phyloP scores from a whole-genome alignment of 2,888 invertebrate genomes.

The Clunio marinus region DNA sequence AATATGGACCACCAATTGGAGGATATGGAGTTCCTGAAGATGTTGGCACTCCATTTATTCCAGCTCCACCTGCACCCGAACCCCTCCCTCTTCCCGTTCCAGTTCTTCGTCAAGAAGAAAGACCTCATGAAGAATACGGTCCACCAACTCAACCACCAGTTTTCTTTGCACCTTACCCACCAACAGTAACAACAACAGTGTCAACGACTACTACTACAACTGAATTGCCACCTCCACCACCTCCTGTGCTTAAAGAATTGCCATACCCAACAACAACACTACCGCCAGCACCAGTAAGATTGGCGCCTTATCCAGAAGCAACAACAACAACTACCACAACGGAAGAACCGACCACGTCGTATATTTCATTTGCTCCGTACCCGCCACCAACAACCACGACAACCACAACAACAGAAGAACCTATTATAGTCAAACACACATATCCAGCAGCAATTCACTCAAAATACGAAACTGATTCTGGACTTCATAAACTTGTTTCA shows the following conservation, averaged over 20 bases:
- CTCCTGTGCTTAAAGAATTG: constrained; percentile 39
- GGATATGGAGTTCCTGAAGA: neutral
- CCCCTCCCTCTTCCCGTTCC: constrained; percentile 33
- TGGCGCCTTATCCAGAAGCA: constrained; percentile 40
- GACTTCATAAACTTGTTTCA: neutral
- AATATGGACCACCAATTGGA: constrained; percentile 21
- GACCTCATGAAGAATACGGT: neutral
- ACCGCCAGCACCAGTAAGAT: neutral
- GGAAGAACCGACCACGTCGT: too few relatives aligned
- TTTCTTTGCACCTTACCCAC: constrained; percentile 40
- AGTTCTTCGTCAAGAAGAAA: neutral
- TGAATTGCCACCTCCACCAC: constrained; percentile 42
- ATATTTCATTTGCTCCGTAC: constrained; percentile 26
- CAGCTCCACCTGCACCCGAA: constrained; percentile 41
- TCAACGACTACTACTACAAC: constrained; percentile 40
- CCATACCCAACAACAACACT: constrained; percentile 14
- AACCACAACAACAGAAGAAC: neutral
- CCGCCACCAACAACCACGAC: constrained; percentile 28
- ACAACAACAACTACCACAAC: constrained; percentile 26
- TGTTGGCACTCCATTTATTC: constrained; percentile 39
- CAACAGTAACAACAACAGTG: constrained; percentile 40
- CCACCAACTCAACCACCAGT: constrained; percentile 41
- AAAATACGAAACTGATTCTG: constrained; percentile 8
- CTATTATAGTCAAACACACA: constrained; percentile 28
- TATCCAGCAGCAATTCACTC: constrained; percentile 34